Base-by-base conservation (phyloP, 2,888 invertebrate species). In the Pinctada fucata region DNA sequence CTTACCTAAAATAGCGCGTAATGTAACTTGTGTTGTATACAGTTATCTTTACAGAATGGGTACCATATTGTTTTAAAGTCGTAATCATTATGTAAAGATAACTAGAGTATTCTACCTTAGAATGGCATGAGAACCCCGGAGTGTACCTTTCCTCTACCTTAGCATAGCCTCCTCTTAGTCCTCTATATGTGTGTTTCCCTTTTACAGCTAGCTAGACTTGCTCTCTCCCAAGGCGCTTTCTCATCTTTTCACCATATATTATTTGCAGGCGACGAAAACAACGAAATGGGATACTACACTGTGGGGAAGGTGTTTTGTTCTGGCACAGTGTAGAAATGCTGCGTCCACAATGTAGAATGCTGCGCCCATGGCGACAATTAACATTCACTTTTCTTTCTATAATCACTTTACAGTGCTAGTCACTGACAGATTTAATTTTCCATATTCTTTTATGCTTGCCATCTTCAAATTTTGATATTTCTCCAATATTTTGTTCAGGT, bases 201-300 rank as follows among this genome's bases (percentile, higher is more conserved):
- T 31, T 31, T 31, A 31, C 31, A 31, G 31, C 31, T 31, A 31
- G 31, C 31, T 31, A 31, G 31, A 31, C 31, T 31, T 31, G 31
- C 31, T 31, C 31, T 31, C 31, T 31, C 31, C 31, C 31, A 31
- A 1, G 31, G 31, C 31, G 31, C 31, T 31, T 31, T 31, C 31
- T 31, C 31, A 31, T 31, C 31, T 31, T 31, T 31, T 31, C 31
- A 31, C 31, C 31, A 0, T 31, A 4, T 71, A 50, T 76, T 50
- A 51, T 31, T 72, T 76, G 49, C 71, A 79, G 79, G 79, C 13
- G 66, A 79, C 58, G 79, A 79, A 45, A 49, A 49, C n/a, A 50
- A 50, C 31, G 79, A 79, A 72, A 65, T 70, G 75, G 79, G 79
- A 58, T 58, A 13, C 13, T 52, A 72, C 45, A 72, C 70, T 31